phyloP scores from a whole-genome alignment of 2,888 invertebrate species.

The Endomychus coccineus region DNA sequence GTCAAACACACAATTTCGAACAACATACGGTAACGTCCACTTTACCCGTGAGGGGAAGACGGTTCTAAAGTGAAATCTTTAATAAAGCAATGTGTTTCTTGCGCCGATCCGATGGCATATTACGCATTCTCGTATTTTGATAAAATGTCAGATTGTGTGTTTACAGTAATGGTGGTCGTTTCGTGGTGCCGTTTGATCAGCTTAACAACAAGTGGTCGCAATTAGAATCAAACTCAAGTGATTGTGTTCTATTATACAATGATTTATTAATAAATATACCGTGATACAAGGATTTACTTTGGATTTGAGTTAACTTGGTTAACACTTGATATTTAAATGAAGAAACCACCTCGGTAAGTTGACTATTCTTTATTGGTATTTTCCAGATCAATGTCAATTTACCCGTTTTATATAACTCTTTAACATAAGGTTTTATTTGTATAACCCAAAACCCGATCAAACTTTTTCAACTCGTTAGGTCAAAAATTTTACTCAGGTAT shows the following conservation, averaged over 20 bases:
- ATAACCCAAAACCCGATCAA: no score
- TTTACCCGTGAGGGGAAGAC: conserved; percentile 41
- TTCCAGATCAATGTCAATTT: no score
- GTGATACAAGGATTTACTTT: no score
- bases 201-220: conserved; percentile 17
- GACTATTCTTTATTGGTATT: no score
- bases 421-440: no score
- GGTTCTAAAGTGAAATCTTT: conserved; percentile 44
- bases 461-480: no score
- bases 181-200: conserved; percentile 12
- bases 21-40: conserved; percentile 36
- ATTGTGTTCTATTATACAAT: neutral
- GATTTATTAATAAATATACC: no score
- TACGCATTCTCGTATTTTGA: conserved; percentile 19
- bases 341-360: conserved; percentile 36
- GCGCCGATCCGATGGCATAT: conserved; percentile 16
- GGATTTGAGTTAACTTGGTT: no score
- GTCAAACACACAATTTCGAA: conserved; percentile 24
- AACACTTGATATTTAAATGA: conserved; percentile 29
- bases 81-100: conserved; percentile 32
- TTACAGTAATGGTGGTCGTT: conserved; percentile 17
- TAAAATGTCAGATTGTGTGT: conserved; percentile 25
- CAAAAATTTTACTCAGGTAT: no score
- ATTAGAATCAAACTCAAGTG: neutral
- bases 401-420: no score